Conservation (phyloP, 2,888 invertebrate genomes). For the Lasius fuliginosus region DNA sequence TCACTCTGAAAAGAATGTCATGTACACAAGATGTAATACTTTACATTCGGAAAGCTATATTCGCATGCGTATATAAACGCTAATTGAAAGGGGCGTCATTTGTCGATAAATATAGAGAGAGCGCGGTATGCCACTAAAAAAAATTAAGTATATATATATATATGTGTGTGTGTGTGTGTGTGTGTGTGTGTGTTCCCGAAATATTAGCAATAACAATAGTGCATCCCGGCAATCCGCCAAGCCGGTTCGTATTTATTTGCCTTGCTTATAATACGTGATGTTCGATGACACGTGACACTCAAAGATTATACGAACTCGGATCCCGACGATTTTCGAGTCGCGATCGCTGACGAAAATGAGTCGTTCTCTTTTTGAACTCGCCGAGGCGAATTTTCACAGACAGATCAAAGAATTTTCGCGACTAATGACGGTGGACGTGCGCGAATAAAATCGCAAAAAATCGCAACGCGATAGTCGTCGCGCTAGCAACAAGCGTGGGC, state of each 20-base stretch:
- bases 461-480: conserved; percentile 54
- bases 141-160: conserved; percentile 22
- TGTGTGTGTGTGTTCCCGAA: conserved; percentile 44
- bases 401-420: conserved; percentile 38
- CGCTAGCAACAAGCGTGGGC: conserved; percentile 70
- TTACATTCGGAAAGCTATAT: conserved; percentile 10
- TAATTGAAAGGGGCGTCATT: background rate
- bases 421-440: background rate
- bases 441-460: conserved; percentile 21
- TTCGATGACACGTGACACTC: conserved; percentile 68
- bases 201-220: conserved; percentile 68
- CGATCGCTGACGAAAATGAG: conserved; percentile 9
- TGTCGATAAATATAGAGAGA: background rate
- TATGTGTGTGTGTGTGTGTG: no score
- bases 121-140: background rate
- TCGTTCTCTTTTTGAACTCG: background rate
- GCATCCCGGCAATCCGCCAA: conserved; percentile 67
- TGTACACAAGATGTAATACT: conserved; percentile 37
- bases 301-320: conserved; percentile 54
- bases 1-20: conserved; percentile 56
- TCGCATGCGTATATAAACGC: background rate
- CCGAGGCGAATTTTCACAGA: background rate
- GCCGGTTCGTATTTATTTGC: conserved; percentile 71
- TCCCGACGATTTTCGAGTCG: conserved; percentile 8
- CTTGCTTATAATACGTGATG: conserved; percentile 64